A percentile compares a stretch with the other conserved stretches of the same genome.
phyloP scores from a whole-genome alignment of 2,113 vertebrate species.

The Neomonachus schauinslandi region DNA sequence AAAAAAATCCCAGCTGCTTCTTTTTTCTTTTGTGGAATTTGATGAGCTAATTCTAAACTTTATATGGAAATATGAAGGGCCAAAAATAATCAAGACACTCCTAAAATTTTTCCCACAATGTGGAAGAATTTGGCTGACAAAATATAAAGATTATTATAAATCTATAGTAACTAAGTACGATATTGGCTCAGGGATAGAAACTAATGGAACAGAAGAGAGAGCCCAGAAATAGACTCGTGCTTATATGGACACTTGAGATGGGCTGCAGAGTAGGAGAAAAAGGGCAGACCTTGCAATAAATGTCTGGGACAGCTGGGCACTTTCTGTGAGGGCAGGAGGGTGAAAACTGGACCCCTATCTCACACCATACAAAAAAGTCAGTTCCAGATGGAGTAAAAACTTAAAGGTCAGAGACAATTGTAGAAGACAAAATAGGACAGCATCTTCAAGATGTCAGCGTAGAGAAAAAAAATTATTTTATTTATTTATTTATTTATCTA shows the following conservation, averaged over 20 bases:
- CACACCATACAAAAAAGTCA: background rate
- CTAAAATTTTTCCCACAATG: background rate
- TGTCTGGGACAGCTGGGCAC: background rate
- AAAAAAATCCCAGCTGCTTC: slow-evolving; percentile 42
- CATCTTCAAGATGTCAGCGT: background rate
- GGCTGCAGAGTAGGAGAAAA: background rate
- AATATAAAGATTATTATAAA: slow-evolving; percentile 56
- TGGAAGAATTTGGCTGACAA: background rate
- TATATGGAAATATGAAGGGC: slow-evolving; percentile 10
- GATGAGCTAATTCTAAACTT: slow-evolving; percentile 62
- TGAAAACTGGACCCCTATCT: background rate
- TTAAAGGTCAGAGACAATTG: background rate
- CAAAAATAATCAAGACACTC: slow-evolving; percentile 9
- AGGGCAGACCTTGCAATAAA: background rate
- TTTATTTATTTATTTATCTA: no score
- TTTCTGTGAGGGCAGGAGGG: accelerated
- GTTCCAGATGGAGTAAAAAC: background rate
- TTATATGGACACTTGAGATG: background rate
- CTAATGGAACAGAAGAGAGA: background rate
- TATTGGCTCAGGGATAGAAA: background rate
- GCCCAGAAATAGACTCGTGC: background rate
- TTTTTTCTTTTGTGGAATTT: background rate
- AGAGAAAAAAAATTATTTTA: background rate
- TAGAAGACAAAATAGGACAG: background rate
- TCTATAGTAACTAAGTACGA: background rate